phyloP scores from a whole-genome alignment of 1,140 invertebrate genomes.

The Pseudomyrmex flavicornis region DNA sequence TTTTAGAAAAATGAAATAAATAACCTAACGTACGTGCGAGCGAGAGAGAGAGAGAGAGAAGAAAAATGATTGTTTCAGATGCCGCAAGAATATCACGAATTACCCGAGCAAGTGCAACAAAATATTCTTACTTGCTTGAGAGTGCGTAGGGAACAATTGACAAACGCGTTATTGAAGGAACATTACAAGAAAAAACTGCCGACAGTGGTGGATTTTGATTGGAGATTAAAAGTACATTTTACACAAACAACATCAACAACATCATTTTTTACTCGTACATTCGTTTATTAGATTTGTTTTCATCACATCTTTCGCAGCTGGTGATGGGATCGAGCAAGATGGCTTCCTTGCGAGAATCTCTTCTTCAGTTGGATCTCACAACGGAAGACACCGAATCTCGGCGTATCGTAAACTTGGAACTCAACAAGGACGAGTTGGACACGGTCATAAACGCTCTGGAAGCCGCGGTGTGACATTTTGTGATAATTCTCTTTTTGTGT shows the following conservation, averaged over 20 bases:
- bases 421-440: conserved; percentile 80
- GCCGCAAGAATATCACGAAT: conserved; percentile 77
- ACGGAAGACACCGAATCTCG: conserved; percentile 71
- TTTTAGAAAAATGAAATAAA: too few relatives aligned
- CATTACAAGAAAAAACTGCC: conserved; percentile 71
- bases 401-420: conserved; percentile 75
- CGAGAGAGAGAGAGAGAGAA: too few relatives aligned
- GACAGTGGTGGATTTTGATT: conserved; percentile 81
- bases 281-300: not conserved
- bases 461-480: conserved; percentile 47
- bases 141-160: conserved; percentile 74
- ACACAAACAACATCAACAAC: not conserved
- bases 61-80: conserved; percentile 72
- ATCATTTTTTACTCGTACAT: not conserved
- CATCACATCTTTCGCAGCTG: conserved; percentile 70
- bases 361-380: conserved; percentile 79
- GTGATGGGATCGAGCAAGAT: conserved; percentile 83
- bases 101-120: conserved; percentile 75
- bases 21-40: too few relatives aligned
- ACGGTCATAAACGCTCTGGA: conserved; percentile 78
- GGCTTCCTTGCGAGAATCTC: conserved; percentile 77
- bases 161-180: conserved; percentile 72
- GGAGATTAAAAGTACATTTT: conserved; percentile 79
- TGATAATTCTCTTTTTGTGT: conserved; percentile 2
- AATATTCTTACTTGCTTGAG: conserved; percentile 77